Evolutionary conservation across 1,140 invertebrate species (phyloP).

Genomic region (Aphelinus certus): DNA sequence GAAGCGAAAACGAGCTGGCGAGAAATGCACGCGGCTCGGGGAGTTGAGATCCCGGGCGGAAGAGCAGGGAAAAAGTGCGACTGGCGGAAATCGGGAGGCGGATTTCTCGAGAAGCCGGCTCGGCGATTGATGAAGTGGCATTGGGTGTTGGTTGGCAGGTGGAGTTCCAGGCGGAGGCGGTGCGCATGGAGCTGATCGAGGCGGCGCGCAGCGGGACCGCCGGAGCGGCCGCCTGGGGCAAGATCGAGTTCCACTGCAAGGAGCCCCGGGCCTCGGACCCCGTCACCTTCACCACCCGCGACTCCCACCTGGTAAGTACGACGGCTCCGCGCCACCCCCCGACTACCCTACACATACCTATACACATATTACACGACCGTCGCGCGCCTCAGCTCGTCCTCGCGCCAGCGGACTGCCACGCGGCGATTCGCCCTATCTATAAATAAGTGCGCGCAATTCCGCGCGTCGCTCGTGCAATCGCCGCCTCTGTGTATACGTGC

Average conservation of each 20-base stretch:
- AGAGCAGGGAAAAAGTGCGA: no score
- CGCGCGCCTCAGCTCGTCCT: background rate
- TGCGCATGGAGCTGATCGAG: conserved; percentile 88
- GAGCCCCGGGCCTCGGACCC: conserved; percentile 87
- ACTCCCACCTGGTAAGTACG: conserved; percentile 84
- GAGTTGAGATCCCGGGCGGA: no score
- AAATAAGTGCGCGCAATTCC: no score
- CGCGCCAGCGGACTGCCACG: background rate
- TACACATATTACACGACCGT: no score
- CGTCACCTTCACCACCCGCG: conserved; percentile 89
- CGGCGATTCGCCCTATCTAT: background rate
- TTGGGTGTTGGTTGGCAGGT: conserved; percentile 71
- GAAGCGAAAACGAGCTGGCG: no score
- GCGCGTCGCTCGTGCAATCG: no score
- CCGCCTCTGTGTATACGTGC: no score
- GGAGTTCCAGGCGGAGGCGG: conserved; percentile 88
- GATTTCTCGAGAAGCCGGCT: no score
- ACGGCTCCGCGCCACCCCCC: no score
- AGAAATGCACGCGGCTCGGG: no score
- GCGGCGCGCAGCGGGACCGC: conserved; percentile 85
- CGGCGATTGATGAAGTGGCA: background rate
- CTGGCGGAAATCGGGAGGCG: no score
- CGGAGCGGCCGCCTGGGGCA: conserved; percentile 87
- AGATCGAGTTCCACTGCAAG: conserved; percentile 88
- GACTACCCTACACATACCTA: no score